Evolutionary conservation across 2,888 invertebrate species (phyloP), one percentile per base, ranked within the genome.

Genomic region (Dysmachus trigonus): DNA sequence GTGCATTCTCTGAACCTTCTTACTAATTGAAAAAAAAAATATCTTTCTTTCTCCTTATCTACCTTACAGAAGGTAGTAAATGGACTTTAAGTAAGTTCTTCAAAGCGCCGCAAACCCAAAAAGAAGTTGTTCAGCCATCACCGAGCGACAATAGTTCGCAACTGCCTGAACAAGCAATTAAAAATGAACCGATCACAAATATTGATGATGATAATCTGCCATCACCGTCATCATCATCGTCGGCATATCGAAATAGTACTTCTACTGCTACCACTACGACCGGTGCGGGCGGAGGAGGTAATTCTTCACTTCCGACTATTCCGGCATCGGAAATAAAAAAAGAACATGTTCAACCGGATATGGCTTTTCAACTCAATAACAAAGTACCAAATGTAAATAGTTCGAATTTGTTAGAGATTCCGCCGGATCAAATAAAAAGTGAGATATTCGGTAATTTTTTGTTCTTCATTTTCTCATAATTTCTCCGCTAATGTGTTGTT

Each of bases 351-450:
- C 79, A 71, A 53, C 22, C 53, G 18, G 85, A 85, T 38, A 47
- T 74, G 74, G 13, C 30, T 27, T 85, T 79, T 79, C 77, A 33
- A 77, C 51, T 30, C 30, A 77, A 62, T 62, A 77, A 30, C n/a
- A 85, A 53, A 62, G 27, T 76, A 85, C 53, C 62, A 77, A 85
- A 33, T 33, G 53, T 33, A 73, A 85, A 62, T 85, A 76, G 33
- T 85, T 76, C 76, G 51, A 76, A 76, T 51, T 15, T 53, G 35
- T 71, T 77, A 71, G 77, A 85, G 38, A 38, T 79, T 41, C 90
- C 90, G 85, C 90, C 90, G 79, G 89, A 88, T 47, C 91, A 91
- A 88, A 91, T 92, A 27, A 92, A 92, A 86, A 91, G 90, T 27
- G 92, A 91, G 83, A 87, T 89, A 18, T 86, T 88, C 76, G 88